phyloP scores from a whole-genome alignment of 2,797 vertebrate species.

The Luscinia megarhynchos region DNA sequence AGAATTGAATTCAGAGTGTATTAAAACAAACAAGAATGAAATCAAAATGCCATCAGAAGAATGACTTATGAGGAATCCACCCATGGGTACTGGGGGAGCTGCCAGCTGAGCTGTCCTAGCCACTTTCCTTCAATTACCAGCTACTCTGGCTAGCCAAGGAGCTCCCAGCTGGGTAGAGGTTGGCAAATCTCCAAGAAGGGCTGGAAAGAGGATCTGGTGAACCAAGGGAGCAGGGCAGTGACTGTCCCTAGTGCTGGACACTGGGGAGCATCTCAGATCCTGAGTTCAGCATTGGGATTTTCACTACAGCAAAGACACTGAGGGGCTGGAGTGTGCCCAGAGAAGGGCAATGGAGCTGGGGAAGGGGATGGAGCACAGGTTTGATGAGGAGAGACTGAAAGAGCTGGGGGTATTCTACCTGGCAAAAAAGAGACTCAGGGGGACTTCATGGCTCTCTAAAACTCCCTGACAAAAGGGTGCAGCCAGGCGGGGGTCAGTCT shows the following conservation, averaged over 20 bases:
- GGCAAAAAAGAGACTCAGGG: neutral
- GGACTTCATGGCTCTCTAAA: neutral
- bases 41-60: neutral
- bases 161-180: neutral
- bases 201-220: neutral
- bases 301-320: neutral
- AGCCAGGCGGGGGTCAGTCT: rapidly evolving
- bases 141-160: neutral
- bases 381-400: neutral
- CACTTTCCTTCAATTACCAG: neutral
- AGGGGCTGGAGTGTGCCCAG: neutral
- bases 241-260: neutral
- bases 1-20: slow-evolving; percentile 12
- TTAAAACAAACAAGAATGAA: slow-evolving; percentile 27
- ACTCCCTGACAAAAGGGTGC: neutral
- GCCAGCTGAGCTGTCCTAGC: neutral
- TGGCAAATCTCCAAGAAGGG: neutral
- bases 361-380: neutral
- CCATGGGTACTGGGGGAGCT: neutral
- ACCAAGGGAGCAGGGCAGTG: neutral
- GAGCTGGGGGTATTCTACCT: neutral
- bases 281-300: neutral
- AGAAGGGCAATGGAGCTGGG: neutral
- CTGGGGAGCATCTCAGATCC: neutral
- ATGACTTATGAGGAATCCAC: neutral